Evolutionary conservation across 2,888 invertebrate genomes (phyloP).

Genomic region (Diogma glabrata): DNA sequence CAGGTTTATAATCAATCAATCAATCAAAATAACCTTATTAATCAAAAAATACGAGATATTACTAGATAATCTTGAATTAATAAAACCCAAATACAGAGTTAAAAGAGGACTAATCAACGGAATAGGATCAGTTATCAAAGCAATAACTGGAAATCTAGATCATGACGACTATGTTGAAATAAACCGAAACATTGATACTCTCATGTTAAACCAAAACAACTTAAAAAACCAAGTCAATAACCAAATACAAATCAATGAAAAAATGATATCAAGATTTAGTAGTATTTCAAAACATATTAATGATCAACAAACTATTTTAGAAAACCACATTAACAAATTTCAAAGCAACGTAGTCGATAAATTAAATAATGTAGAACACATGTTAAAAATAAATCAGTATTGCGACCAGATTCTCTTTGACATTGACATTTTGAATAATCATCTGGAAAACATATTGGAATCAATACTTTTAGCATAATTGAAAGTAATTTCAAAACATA

Average conservation of each 20-base stretch:
- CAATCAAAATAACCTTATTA: not conserved
- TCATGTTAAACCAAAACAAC: too few species aligned
- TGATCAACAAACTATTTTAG: too few species aligned
- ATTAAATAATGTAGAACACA: too few species aligned
- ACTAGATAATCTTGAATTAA: not conserved
- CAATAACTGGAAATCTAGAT: not conserved
- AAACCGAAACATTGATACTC: too few species aligned
- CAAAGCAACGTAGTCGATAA: too few species aligned
- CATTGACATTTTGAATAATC: constrained; percentile 12
- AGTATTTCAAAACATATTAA: too few species aligned
- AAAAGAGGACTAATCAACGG: too few species aligned
- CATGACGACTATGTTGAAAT: too few species aligned
- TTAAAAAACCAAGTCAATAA: too few species aligned
- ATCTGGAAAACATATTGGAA: constrained; percentile 11
- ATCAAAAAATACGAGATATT: not conserved
- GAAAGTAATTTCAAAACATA: constrained; percentile 13
- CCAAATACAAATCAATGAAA: too few species aligned
- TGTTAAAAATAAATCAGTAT: constrained; percentile 11
- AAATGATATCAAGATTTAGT: too few species aligned
- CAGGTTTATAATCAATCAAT: not conserved
- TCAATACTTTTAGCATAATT: constrained; percentile 13
- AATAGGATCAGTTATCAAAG: not conserved
- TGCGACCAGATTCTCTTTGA: constrained; percentile 11
- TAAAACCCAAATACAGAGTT: not conserved
- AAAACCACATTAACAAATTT: too few species aligned